Base-by-base conservation (phyloP, 2,113 vertebrate species). In the Oreochromis niloticus region DNA sequence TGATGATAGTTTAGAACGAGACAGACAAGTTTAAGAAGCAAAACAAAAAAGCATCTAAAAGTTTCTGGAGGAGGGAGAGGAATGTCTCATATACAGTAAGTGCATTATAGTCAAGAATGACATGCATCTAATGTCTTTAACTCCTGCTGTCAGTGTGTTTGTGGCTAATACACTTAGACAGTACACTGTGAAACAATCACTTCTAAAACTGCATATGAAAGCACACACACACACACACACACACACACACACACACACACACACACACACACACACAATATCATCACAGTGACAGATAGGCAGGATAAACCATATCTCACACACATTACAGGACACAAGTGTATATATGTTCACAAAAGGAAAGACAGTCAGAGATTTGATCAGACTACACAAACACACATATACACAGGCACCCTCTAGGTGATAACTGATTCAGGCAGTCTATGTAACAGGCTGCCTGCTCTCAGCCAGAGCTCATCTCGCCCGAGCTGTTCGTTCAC, bases 391-490 rank as follows among this genome's bases (percentile, higher is more conserved):
- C 39, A 52, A 54, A 79, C 66, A 68, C 87, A 84, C 56, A 78
- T 36, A 71, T n/a, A 9, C 61, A 22, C 43, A 16, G 52, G 36
- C 80, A 63, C 63, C 27, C 34, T 68, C 46, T 19, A 34, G 86
- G 86, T 27, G 30, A 87, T 92, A 91, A 94, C 75, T 56, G 85
- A 85, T 80, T 91, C 83, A 88, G 94, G 89, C 93, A 91, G 86
- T 89, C 71, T 87, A 91, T 86, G 91, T 85, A 90, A 88, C 90
- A 92, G 90, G 84, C 88, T 89, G 89, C 80, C 92, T 91, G 88
- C 90, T 88, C 81, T 80, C 80, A 92, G 94, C 90, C 90, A 92
- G 82, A 89, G 93, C 91, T 89, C 91, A 88, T 91, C 85, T 89
- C 73, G 32, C 86, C 90, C 36, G 48, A 85, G 91, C 87, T 73